Evolutionary conservation across 2,888 invertebrate genomes (phyloP).

Genomic region (Eupeodes latifasciatus): DNA sequence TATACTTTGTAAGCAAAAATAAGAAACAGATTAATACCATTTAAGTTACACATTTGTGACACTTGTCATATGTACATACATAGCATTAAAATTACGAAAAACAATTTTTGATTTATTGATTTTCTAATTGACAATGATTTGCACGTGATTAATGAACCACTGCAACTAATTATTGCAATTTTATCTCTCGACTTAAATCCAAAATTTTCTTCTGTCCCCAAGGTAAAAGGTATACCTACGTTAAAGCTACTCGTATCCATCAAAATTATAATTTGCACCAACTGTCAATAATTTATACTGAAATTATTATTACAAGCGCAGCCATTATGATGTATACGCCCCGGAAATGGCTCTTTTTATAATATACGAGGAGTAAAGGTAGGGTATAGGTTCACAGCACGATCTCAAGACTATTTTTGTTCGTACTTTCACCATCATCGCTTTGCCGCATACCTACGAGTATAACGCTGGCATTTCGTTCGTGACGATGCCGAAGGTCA

Average conservation of each 20-base stretch:
- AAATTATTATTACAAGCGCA: not conserved
- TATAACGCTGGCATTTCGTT: conserved; percentile 37
- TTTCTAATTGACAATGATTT: conserved; percentile 31
- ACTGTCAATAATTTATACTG: conserved; percentile 28
- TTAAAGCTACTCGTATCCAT: conserved; percentile 5
- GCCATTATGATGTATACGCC: conserved; percentile 28
- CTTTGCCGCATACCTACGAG: not conserved
- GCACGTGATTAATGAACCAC: conserved; percentile 40
- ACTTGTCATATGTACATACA: conserved; percentile 32
- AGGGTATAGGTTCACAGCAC: not conserved
- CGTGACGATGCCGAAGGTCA: conserved; percentile 71
- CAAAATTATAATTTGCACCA: conserved; percentile 9
- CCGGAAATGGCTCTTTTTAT: conserved; percentile 56
- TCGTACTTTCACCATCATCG: conserved; percentile 62
- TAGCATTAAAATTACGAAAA: conserved; percentile 42
- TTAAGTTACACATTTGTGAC: conserved; percentile 39
- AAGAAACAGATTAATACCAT: conserved; percentile 50
- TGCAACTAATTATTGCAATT: conserved; percentile 42
- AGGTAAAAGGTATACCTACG: not conserved
- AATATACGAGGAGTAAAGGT: no score
- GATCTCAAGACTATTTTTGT: not conserved
- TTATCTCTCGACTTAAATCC: conserved; percentile 17
- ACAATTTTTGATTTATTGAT: conserved; percentile 55
- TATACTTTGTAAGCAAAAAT: conserved; percentile 15
- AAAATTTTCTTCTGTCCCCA: conserved; percentile 25